A percentile compares a stretch with the other conserved stretches of the same genome.
Evolutionary conservation across 2,797 vertebrate species (phyloP).

Genomic region (Sternarchorhynchus goeldii): DNA sequence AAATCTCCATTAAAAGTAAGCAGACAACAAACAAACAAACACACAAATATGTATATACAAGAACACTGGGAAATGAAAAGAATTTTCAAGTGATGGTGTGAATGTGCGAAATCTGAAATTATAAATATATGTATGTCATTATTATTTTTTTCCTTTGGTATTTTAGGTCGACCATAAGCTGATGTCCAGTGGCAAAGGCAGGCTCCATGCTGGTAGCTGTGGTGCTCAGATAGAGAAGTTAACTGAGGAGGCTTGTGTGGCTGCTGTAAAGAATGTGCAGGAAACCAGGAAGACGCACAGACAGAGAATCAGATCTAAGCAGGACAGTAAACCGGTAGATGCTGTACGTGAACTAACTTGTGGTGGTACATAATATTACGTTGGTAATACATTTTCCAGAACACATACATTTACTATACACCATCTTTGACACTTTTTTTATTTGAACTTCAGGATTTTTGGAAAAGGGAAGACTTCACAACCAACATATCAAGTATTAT

Average conservation of each 20-base stretch:
- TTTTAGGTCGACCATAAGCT: conserved; percentile 38
- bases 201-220: conserved; percentile 15
- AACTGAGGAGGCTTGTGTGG: conserved; percentile 44
- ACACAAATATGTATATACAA: not conserved
- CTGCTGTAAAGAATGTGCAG: conserved; percentile 47
- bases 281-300: conserved; percentile 32
- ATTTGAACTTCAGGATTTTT: conserved; percentile 35
- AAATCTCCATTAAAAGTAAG: conserved; percentile 35
- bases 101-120: not conserved
- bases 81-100: not conserved
- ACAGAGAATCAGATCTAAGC: conserved; percentile 28
- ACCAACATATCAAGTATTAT: conserved; percentile 51
- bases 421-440: not conserved
- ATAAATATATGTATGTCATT: conserved; percentile 11
- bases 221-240: conserved; percentile 38
- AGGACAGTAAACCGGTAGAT: conserved; percentile 30
- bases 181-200: conserved; percentile 22
- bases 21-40: conserved; percentile 15
- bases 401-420: not conserved
- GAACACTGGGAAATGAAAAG: too few relatives aligned
- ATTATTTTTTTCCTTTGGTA: not conserved
- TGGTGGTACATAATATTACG: not conserved
- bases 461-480: conserved; percentile 46
- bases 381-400: not conserved
- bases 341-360: conserved; percentile 46